Evolutionary conservation across 2,113 vertebrate genomes (phyloP), one percentile per base, ranked within the genome.

Genomic region (Saguinus imperator): DNA sequence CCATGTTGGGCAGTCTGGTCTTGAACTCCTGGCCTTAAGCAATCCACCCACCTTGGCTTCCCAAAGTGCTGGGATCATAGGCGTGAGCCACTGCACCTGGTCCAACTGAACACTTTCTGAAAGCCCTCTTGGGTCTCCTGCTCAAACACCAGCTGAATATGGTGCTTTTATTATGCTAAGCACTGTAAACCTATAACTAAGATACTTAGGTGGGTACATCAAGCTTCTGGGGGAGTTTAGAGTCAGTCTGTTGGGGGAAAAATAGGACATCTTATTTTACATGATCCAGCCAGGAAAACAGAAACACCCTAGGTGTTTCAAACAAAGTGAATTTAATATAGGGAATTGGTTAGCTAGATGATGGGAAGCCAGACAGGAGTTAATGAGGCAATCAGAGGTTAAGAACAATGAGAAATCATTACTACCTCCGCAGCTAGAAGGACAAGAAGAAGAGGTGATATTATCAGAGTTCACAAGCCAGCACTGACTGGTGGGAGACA

Each of bases 271-370:
- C 29, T 27, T 70, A 93, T n/a, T 76, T 95, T 35, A 87, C 35
- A 83, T 20, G n/a, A 96, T 35, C 35, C 55, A 92, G 32, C 35
- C 72, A 91, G 70, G 77, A 94, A 91, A 94, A 72, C 4, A 14
- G 75, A 90, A 91, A 82, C n/a, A 86, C 12, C 61, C n/a, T 32
- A 87, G 52, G 37, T 72, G 29, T 89, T 81, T 95, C 40, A 58
- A 66, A 92, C n/a, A 61, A 88, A 79, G 10, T 72, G 55, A 87
- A 87, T 83, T 94, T 89, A 92, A 80, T 64, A 32, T 9, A 72
- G 35, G 57, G 35, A 86, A 55, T 4, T 86, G 66, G 40, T 57
- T 61, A 14, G 18, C 32, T 48, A 77, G 25, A 45, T 48, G 72
- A 95, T 21, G 2, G n/a, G 50, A 95, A 81, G 80, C 37, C 43